Base-by-base conservation (phyloP, 2,797 vertebrate species). In the Borostomias antarcticus region DNA sequence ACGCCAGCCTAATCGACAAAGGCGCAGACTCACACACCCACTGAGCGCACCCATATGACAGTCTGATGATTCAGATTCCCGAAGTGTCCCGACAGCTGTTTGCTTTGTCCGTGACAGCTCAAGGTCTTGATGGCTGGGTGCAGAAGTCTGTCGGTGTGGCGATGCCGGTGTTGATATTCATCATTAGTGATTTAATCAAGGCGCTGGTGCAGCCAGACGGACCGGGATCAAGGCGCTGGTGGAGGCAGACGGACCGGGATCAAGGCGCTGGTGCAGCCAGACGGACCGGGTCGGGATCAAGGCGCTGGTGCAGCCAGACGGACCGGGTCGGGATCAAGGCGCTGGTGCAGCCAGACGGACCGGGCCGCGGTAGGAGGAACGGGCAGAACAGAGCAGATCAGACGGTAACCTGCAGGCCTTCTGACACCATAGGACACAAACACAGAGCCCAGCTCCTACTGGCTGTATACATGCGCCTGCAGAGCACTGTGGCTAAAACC, bases 111-210 rank as follows among this genome's bases (percentile, higher is more conserved):
- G 59, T 30, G 58, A 74, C 66, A 75, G 75, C 62, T 85, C 80
- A 78, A 84, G 79, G 82, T 72, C 75, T 81, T 57, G 74, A 81
- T 86, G 78, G 76, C 81, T 83, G 62, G 21, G 3, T 51, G 54
- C 30, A 15, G 51, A 79, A 84, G 79, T 83, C 75, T 73, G 63
- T 75, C 17, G 32, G 66, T 6, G 60, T 76, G 60, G 72, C 73
- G 58, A 63, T 47, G 72, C 40, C 69, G 70, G 52, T 80, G 80
- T 82, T 83, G 78, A 87, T 82, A 83, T 85, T 74, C 83, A 85
- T 86, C 81, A 85, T 80, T 74, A 78, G 76, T 78, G 85, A 79
- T 83, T 86, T 76, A 81, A 81, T 75, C 77, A 70, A 60, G 62
- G 63, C 72, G 63, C 59, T 17, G 77, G 66, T 80, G 70, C 67